Evolutionary conservation across 1,140 invertebrate species (phyloP).

Genomic region (Danaus melanippus): DNA sequence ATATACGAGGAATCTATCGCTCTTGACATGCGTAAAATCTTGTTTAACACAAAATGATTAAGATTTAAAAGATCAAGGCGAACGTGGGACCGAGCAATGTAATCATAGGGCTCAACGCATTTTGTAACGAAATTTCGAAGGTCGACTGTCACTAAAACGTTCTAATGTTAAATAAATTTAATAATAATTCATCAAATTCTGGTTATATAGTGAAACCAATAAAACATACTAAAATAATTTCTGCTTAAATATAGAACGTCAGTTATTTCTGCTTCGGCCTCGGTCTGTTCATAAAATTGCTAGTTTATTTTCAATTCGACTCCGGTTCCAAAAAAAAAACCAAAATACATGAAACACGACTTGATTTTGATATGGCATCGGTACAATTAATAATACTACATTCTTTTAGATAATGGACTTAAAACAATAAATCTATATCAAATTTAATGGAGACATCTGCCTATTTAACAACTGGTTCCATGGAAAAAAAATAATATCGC

Average conservation of each 20-base stretch:
- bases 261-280: slow-evolving; percentile 52
- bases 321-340: slow-evolving; percentile 48
- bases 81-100: slow-evolving; percentile 19
- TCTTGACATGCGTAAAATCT: slow-evolving; percentile 23
- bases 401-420: too few relatives aligned
- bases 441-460: too few relatives aligned
- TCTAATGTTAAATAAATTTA: slow-evolving; percentile 18
- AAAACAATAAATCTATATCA: too few relatives aligned
- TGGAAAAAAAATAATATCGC: too few relatives aligned
- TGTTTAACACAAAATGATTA: slow-evolving; percentile 21
- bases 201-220: too few relatives aligned
- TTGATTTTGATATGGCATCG: too few relatives aligned
- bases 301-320: slow-evolving; percentile 59
- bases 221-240: slow-evolving; percentile 1
- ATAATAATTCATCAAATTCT: too few relatives aligned
- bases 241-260: slow-evolving; percentile 38
- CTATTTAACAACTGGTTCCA: too few relatives aligned
- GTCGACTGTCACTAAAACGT: slow-evolving; percentile 44
- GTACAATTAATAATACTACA: too few relatives aligned
- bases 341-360: slow-evolving; percentile 24
- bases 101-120: slow-evolving; percentile 12
- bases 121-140: slow-evolving; percentile 37
- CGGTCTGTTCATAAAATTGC: slow-evolving; percentile 54
- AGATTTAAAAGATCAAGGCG: slow-evolving; percentile 28
- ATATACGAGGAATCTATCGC: slow-evolving; percentile 13